phyloP scores from a whole-genome alignment of 2,888 invertebrate genomes.

The Lapara coniferarum region DNA sequence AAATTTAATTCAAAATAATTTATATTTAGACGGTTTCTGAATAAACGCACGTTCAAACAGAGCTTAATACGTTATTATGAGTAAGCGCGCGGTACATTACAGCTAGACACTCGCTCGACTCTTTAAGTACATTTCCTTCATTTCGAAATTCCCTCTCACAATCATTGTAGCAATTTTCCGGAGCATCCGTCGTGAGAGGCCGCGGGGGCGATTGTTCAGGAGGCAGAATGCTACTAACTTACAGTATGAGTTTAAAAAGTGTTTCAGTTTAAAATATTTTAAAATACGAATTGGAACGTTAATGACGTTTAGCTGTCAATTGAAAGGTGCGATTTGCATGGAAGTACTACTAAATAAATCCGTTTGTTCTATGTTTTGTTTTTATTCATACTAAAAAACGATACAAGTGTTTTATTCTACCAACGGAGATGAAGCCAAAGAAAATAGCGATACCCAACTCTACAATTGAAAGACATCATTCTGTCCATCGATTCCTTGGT shows the following conservation, averaged over 20 bases:
- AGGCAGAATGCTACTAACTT: conserved; percentile 36
- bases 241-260: not conserved
- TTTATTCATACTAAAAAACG: too few relatives aligned
- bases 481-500: too few relatives aligned
- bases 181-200: conserved; percentile 78
- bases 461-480: too few relatives aligned
- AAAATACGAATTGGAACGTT: not conserved
- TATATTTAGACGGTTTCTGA: too few relatives aligned
- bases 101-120: conserved; percentile 37
- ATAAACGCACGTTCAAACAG: not conserved
- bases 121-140: conserved; percentile 78
- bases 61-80: conserved; percentile 21
- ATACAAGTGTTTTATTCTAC: too few relatives aligned
- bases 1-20: too few relatives aligned
- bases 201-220: conserved; percentile 55
- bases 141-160: conserved; percentile 79
- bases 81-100: conserved; percentile 29
- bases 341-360: too few relatives aligned
- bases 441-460: too few relatives aligned
- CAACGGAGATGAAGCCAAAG: too few relatives aligned
- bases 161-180: conserved; percentile 83
- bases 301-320: not conserved
- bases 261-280: conserved; percentile 13
- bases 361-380: too few relatives aligned
- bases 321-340: not conserved